Evolutionary conservation across 2,888 invertebrate species (phyloP).

Genomic region (Syritta pipiens): DNA sequence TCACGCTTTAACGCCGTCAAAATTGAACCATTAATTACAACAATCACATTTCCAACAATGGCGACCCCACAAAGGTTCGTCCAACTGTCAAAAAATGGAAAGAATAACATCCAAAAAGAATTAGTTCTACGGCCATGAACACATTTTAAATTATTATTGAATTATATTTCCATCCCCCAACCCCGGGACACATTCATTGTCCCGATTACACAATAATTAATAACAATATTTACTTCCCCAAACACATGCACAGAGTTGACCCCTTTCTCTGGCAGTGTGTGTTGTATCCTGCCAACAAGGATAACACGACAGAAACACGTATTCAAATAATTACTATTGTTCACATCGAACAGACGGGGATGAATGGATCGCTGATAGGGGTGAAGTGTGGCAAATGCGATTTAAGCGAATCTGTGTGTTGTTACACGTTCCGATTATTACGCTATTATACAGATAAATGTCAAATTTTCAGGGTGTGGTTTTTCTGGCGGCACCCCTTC

Average conservation of each 20-base stretch:
- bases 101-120: constrained; percentile 15
- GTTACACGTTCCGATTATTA: constrained; percentile 67
- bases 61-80: neutral
- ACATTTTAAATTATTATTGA: constrained; percentile 63
- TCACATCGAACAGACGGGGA: constrained; percentile 20
- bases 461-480: constrained; percentile 69
- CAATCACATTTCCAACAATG: constrained; percentile 42
- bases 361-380: constrained; percentile 32
- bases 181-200: constrained; percentile 21
- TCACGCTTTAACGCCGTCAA: constrained; percentile 67
- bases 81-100: constrained; percentile 60
- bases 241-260: constrained; percentile 30
- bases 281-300: constrained; percentile 62
- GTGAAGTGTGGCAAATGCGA: constrained; percentile 67
- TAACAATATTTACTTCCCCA: constrained; percentile 61
- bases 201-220: constrained; percentile 60
- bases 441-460: constrained; percentile 69
- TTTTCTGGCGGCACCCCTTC: constrained; percentile 33
- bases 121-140: constrained; percentile 64
- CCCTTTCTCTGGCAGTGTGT: constrained; percentile 50
- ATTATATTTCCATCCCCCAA: constrained; percentile 6
- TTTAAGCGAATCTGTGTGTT: constrained; percentile 69
- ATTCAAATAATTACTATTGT: constrained; percentile 67
- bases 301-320: constrained; percentile 68
- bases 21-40: constrained; percentile 67